A percentile compares a stretch with the other conserved stretches of the same genome.
Conservation (phyloP, 2,113 vertebrate species). For the Catagonus wagneri region DNA sequence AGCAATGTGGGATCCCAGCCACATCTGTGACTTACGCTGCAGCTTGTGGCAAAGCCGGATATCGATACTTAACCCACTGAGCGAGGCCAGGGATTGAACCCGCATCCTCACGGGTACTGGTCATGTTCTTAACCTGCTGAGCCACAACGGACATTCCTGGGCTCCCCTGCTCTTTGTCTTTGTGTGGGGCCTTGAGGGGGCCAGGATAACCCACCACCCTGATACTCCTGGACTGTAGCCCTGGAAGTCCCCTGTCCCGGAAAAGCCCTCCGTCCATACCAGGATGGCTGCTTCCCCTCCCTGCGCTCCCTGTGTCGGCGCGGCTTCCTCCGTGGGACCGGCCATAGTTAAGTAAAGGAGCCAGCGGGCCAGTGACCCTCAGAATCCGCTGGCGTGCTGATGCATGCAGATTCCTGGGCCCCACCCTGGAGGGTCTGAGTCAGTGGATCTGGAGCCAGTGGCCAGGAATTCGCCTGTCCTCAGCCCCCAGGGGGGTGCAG, state of each 20-base stretch:
- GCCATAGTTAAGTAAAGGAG: not conserved
- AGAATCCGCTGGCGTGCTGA: too few species aligned
- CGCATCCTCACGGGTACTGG: too few species aligned
- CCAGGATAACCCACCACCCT: too few species aligned
- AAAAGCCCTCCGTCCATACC: not conserved
- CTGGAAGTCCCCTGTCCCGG: not conserved
- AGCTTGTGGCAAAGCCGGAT: too few species aligned
- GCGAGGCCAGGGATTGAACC: too few species aligned
- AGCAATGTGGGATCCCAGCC: too few species aligned
- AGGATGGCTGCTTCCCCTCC: not conserved
- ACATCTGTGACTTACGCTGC: too few species aligned
- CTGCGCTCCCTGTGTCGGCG: fast-evolving
- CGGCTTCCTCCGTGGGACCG: not conserved
- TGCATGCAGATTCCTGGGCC: not conserved
- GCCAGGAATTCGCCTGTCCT: not conserved
- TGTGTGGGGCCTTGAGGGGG: not conserved
- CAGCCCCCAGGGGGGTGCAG: not conserved
- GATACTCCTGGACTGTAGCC: not conserved
- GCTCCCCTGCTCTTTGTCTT: not conserved
- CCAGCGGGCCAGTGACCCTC: not conserved
- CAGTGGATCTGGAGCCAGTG: not conserved
- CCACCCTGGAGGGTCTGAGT: not conserved
- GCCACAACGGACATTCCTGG: too few species aligned
- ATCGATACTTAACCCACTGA: too few species aligned
- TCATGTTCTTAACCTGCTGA: too few species aligned